Evolutionary conservation across 35 echinoderm and acorn worm genomes (phyloP), one percentile per base, ranked within the genome.

Genomic region (Apostichopus californicus): DNA sequence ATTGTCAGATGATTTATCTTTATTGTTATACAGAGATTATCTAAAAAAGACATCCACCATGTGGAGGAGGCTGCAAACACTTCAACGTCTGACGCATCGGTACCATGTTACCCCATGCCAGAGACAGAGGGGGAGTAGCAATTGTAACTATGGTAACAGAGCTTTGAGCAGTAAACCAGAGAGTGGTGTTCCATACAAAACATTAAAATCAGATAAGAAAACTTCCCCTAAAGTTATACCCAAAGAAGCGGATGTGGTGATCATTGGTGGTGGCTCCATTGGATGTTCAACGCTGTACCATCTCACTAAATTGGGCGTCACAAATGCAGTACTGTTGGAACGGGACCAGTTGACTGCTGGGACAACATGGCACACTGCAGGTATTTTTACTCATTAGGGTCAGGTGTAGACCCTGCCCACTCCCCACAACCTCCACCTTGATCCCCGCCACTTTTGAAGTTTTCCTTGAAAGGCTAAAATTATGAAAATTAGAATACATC

Each of bases 341-440:
- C 80, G 91, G 77, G 94, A 98, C 81, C 96, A 98, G 70, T 91
- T 98, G n/a, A 98, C 96, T 9, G 92, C 96, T 55, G 96, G 96
- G 18, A 98, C 96, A 60, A 98, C 96, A 15, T 98, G 96, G 96
- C 96, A 98, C 77, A 98, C 96, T 22, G 96, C 94, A 92, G 96
- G 96, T 96, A 83, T 25, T 18, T 18, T 75, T 46, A 46, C 34
- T 46, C 2, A 46, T 46, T 46, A 46, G 34, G 2, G 34, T 2
- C 34, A 46, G 34, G 34, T 46, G 3, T 3, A 3, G 34, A 46
- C 34, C 34, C 34, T 46, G 34, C 34, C 34, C 34, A 46, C 34
- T 46, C 3, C 34, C 1, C 2, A 3, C 34, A 46, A 46, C 34
- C 34, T 46, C 2, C 34, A 46, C 34, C 34, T 46, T 2, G 34